Evolutionary conservation across 53 echinoderm and acorn worm species (phyloP).

Genomic region (Actinopyga echinites): DNA sequence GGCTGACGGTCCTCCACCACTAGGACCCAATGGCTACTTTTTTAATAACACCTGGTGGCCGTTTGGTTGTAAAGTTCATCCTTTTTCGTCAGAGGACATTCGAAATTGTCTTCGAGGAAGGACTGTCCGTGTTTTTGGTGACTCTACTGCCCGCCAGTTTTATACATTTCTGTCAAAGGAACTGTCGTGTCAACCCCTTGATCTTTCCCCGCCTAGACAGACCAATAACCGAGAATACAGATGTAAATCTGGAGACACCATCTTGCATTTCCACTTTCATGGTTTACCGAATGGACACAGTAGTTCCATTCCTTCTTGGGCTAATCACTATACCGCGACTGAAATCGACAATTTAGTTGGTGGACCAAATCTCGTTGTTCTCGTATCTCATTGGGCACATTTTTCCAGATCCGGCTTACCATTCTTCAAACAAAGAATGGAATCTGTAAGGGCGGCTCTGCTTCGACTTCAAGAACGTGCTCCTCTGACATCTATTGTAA

Average conservation of each 20-base stretch:
- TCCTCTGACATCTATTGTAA: background rate
- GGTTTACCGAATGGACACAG: background rate
- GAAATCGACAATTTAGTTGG: background rate
- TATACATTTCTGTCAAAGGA: background rate
- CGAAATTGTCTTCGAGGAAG: background rate
- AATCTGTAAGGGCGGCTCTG: background rate
- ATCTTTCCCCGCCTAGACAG: background rate
- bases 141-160: background rate
- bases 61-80: background rate
- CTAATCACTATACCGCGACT: background rate
- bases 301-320: background rate
- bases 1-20: too few species aligned
- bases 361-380: background rate
- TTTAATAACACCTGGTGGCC: background rate
- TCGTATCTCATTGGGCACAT: constrained; percentile 21
- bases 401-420: background rate
- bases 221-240: background rate
- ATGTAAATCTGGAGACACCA: background rate
- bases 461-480: background rate
- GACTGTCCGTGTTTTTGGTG: background rate
- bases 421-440: background rate
- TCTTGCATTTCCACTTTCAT: constrained; percentile 1
- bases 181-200: background rate
- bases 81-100: background rate
- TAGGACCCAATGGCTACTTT: background rate